Base-by-base conservation (phyloP, 2,888 invertebrate genomes). In the Calliscelio sp. region DNA sequence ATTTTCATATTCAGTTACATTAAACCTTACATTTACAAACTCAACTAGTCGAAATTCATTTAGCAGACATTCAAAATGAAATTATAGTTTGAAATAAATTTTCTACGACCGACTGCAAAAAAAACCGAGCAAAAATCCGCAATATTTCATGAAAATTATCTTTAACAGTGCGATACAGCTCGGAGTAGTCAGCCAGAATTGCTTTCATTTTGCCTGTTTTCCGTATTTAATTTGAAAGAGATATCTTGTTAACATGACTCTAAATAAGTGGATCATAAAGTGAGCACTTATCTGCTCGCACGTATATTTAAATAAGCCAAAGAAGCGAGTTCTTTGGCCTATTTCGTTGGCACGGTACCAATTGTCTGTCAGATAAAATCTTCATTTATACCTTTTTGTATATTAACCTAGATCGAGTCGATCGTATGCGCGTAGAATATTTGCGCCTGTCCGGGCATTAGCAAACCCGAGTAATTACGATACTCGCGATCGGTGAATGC, bases 281-380 rank as follows among this genome's bases (percentile, higher is more conserved):
- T 59, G 35, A 8, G 16, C 57, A 59, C 65, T 81, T 81, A 74
- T 81, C 73, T 74, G n/a, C n/a, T n/a, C 0, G 28, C 28, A 11
- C 44, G 49, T 74, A 61, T 44, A 81, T 81, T 81, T 59, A 22
- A 65, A 66, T 65, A 59, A 66, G 24, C 51, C 32, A 51, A 65
- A 71, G 44, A 61, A 68, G 35, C 16, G 61, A 53, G 71, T 81
- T 75, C 53, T 75, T 74, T 68, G 66, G 71, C 68, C 55, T 55
- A 68, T 68, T 82, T 78, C 22, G 16, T 46, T 83, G 83, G 78
- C 79, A 63, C 8, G 16, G 61, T 49, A 79, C 83, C 75, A 84
- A 84, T 75, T 80, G 70, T 79, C 46, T 38, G 59, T 75, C 75
- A 70, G 61, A 63, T 84, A 81, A 53, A 57, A 82, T 66, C 49